Conservation (phyloP, 2,113 vertebrate species). For the Coryphaenoides rupestris region DNA sequence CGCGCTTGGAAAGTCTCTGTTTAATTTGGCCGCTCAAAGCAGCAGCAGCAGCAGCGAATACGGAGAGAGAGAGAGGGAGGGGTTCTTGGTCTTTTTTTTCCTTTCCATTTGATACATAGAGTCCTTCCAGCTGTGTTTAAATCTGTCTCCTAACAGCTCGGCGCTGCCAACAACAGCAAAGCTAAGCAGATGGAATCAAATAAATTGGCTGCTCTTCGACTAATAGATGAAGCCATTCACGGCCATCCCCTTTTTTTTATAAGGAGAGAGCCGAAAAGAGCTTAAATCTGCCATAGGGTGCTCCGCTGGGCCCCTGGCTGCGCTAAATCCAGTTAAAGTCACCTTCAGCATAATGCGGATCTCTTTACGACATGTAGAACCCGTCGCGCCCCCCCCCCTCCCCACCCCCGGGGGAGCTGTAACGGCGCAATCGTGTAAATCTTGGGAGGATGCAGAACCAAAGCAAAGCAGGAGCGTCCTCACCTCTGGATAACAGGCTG, state of each 20-base stretch:
- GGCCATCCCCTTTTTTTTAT: constrained; percentile 57
- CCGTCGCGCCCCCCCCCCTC: constrained; percentile 58
- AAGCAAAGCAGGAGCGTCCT: constrained; percentile 44
- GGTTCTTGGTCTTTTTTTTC: background rate
- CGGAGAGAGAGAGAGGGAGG: constrained; percentile 6
- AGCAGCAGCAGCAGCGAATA: constrained; percentile 34
- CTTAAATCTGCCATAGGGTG: constrained; percentile 71
- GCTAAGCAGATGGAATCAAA: constrained; percentile 75
- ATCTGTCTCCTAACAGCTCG: constrained; percentile 67
- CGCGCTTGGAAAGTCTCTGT: constrained; percentile 3
- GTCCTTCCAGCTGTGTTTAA: constrained; percentile 70
- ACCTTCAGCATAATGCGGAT: constrained; percentile 76
- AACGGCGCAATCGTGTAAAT: constrained; percentile 69
- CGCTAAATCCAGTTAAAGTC: constrained; percentile 79
- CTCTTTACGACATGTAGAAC: constrained; percentile 72
- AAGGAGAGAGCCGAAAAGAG: constrained; percentile 51
- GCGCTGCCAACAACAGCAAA: constrained; percentile 58
- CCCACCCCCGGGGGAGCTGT: constrained; percentile 62
- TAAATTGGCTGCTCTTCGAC: constrained; percentile 75
- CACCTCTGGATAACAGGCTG: constrained; percentile 61
- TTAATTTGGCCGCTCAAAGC: constrained; percentile 27
- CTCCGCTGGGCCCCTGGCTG: constrained; percentile 42
- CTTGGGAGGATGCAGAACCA: constrained; percentile 65
- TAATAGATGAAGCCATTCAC: constrained; percentile 70
- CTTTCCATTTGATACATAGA: constrained; percentile 39